Evolutionary conservation across 2,888 invertebrate genomes (phyloP).

Genomic region (Phyllotreta cruciferae): DNA sequence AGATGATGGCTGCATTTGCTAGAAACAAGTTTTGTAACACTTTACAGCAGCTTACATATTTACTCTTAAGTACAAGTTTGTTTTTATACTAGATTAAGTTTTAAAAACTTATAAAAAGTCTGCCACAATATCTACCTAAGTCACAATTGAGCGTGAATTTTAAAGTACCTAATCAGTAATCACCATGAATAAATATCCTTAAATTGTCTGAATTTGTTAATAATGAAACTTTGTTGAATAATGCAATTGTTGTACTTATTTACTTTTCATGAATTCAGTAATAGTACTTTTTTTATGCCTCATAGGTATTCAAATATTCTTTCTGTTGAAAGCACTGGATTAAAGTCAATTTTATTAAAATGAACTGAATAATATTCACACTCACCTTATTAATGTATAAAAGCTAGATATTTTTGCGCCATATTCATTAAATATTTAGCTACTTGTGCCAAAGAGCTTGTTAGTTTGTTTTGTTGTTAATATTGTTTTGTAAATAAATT

Average conservation of each 20-base stretch:
- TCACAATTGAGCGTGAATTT: not conserved
- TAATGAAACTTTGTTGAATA: not conserved
- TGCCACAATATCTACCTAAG: not conserved
- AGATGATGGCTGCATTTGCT: slow-evolving; percentile 63
- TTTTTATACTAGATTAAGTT: no score
- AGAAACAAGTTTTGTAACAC: slow-evolving; percentile 33
- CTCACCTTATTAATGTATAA: no score
- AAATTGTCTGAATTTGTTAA: no score
- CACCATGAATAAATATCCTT: no score
- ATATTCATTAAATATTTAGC: not conserved
- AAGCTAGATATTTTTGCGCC: no score
- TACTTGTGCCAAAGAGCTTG: slow-evolving; percentile 8
- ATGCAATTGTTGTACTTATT: slow-evolving; percentile 2
- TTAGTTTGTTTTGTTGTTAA: slow-evolving; percentile 7
- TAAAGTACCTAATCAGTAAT: not conserved
- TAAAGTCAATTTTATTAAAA: no score
- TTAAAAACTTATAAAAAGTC: no score
- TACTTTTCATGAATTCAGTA: not conserved
- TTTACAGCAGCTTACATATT: not conserved
- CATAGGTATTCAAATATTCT: no score
- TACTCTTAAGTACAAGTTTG: not conserved
- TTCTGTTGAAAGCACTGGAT: no score
- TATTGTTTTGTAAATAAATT: slow-evolving; percentile 3
- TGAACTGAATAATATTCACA: no score
- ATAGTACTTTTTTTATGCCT: no score